Base-by-base conservation (phyloP, 2,113 vertebrate genomes). In the Cyprinodon tularosa region DNA sequence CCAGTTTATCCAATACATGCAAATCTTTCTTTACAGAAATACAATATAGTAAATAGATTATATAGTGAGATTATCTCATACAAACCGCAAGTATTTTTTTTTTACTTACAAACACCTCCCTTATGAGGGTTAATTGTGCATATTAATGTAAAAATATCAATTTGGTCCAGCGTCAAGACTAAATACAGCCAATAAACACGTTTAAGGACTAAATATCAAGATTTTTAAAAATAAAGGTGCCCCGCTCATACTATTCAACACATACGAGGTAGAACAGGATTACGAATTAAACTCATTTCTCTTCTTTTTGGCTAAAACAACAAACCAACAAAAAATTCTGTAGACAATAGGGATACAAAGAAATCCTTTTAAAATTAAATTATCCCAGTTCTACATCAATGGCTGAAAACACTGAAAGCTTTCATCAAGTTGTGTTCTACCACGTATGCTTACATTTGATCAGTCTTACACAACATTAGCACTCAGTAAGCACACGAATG, bases 1-100 rank as follows among this genome's bases (percentile, higher is more conserved):
- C 90, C 69, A 91, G 77, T 88, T 92, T 88, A 91, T 92, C 83
- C 76, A 77, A 86, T 90, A 87, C 93, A 94, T 93, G 93, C 91
- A 88, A 71, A 79, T 68, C 62, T 12, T 71, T 74, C 47, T 70
- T 47, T 63, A 63, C 17, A 80, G 40, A 82, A 68, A 85, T 38
- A 76, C 66, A 61, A n/a, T 29, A 29, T 29, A 44, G 37, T 60
- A 83, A 57, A 67, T 45, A 62, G 29, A 47, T 57, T 70, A 72
- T 36, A 68, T 65, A 64, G 53, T 53, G 38, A 59, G n/a, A 72
- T 69, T 45, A 62, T 71, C 40, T 68, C n/a, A 73, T 69, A 69
- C 74, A 11, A 84, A 72, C 68, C 77, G 37, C 74, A 40, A 29
- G 62, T 62, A 42, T 39, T 36, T 71, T 74, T 7, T 65, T 50